Evolutionary conservation across 30 jellyfish, hydroid and myxozoan genomes (phyloP).

Genomic region (Aurelia coerulea): DNA sequence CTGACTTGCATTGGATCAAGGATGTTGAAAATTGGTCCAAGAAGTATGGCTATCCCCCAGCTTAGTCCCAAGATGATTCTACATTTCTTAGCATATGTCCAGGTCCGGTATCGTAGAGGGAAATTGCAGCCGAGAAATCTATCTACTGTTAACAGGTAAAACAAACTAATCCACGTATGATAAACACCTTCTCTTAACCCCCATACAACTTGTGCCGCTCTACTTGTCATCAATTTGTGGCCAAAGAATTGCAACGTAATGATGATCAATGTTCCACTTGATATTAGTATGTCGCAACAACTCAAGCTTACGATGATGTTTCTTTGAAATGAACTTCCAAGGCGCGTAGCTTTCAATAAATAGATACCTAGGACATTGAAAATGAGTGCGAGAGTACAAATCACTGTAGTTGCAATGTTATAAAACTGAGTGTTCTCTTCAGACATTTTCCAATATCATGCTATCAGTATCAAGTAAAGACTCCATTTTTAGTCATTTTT

Average conservation of each 20-base stretch:
- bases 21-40: neutral
- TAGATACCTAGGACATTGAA: slow-evolving; percentile 1
- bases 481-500: no score
- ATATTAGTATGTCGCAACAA: neutral
- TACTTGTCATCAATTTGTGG: neutral
- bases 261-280: neutral
- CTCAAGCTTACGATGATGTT: neutral
- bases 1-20: neutral
- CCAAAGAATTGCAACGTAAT: neutral
- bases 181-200: neutral
- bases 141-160: slow-evolving; percentile 10
- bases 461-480: no score
- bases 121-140: slow-evolving; percentile 32
- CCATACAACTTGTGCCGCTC: neutral
- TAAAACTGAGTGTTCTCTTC: no score
- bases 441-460: no score
- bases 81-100: neutral
- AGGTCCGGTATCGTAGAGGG: neutral
- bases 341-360: neutral
- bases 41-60: neutral
- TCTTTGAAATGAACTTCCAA: neutral
- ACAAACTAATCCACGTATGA: neutral
- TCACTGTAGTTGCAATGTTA: neutral
- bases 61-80: neutral
- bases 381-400: neutral